Evolutionary conservation across 2,113 vertebrate species (phyloP), one percentile per base, ranked within the genome.

Genomic region (Nyctibius bracteatus): DNA sequence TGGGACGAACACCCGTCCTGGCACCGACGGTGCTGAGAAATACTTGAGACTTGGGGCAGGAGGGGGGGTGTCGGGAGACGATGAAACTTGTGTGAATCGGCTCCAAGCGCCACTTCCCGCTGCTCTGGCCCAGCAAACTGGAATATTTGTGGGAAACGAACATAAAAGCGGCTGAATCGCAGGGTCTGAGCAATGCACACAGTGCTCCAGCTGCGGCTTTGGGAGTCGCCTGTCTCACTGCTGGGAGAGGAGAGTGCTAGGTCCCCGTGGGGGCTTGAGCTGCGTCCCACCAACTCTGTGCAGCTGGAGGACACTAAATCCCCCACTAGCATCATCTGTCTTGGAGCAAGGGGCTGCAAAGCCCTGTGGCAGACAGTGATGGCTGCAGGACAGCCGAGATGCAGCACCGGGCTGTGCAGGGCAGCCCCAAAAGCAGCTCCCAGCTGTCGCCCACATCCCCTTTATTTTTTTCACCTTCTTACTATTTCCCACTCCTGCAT

Each of bases 101-200:
- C 72, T 91, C 83, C 92, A 55, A 88, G 68, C 12, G 4, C 41
- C 55, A 51, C 72, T 94, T 97, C 86, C 89, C 94, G 86, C 90
- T 35, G 8, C 72, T 73, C 66, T 73, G 79, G 89, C 94, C 81
- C 78, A 80, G 87, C 49, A 85, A 85, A 85, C 49, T 35, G 78
- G 66, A 58, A 80, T 87, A 82, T 70, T 80, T 95, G 74, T 95
- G 96, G 96, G 90, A 96, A 96, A 66, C 0, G 1, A 87, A 73
- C 44, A 91, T 52, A 27, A 87, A 94, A 94, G 90, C 6, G 1
- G 41, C 54, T 0, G 8, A 85, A 72, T 81, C 0, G 1, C 3
- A 3, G 84, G 51, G 46, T 28, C 78, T 33, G 63, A 94, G 90
- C 5, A 24, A 58, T 6, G 31, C 15, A 14, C 13, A 12, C 71